These are phyloP conservation scores for Zeuzera pyrina DNA, from an alignment of 2,888 invertebrate genomes.

Conservation along the genomic window DNA sequence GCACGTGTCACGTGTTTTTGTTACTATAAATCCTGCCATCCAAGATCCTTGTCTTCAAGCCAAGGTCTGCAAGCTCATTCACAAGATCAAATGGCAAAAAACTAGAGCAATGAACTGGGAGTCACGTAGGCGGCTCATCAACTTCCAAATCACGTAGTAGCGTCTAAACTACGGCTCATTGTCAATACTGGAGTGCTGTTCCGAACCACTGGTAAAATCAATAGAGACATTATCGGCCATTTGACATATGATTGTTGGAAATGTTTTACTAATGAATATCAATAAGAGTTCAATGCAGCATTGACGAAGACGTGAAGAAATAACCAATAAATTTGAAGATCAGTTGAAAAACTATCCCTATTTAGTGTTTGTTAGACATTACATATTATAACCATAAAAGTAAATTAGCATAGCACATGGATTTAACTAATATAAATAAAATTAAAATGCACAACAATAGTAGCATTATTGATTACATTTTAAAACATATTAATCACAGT, in stretches of 20 bases:
- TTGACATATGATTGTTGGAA: constrained; percentile 43
- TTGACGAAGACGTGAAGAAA: too few relatives aligned
- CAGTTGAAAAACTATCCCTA: too few relatives aligned
- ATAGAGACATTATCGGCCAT: constrained; percentile 58
- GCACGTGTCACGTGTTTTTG: constrained; percentile 33
- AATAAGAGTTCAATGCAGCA: too few relatives aligned
- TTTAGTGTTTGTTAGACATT: too few relatives aligned
- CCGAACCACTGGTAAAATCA: constrained; percentile 60
- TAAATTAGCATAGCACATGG: too few relatives aligned
- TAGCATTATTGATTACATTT: too few relatives aligned
- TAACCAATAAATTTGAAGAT: too few relatives aligned
- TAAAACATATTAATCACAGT: too few relatives aligned
- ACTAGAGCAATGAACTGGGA: constrained; percentile 67
- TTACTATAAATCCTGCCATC: constrained; percentile 40
- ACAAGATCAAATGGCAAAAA: constrained; percentile 65
- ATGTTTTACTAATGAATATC: constrained; percentile 46
- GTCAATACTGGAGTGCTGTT: constrained; percentile 65
- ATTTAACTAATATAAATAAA: too few relatives aligned
- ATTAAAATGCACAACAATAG: too few relatives aligned
- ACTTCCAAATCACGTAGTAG: constrained; percentile 56
- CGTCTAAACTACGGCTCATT: constrained; percentile 71
- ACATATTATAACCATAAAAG: too few relatives aligned
- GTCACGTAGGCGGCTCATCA: constrained; percentile 64
- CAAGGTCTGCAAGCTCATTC: constrained; percentile 62
- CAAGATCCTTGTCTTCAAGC: constrained; percentile 20